A percentile compares a stretch with the other conserved stretches of the same genome.
Evolutionary conservation across 2,888 invertebrate genomes (phyloP).

Genomic region (Rhingia campestris): DNA sequence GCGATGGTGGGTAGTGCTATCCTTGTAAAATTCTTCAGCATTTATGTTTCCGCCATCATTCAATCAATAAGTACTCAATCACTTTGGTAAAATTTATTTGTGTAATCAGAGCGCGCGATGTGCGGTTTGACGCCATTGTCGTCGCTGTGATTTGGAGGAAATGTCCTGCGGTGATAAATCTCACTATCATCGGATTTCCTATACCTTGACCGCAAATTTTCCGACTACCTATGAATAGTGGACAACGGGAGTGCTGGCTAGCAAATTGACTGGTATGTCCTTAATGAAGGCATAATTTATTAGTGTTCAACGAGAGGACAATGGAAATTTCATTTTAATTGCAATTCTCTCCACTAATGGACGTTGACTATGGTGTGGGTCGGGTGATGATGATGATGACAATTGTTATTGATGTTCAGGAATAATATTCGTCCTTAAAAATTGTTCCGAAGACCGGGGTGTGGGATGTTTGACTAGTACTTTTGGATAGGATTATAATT

Average conservation of each 20-base stretch:
- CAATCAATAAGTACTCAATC: slow-evolving; percentile 20
- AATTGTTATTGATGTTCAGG: slow-evolving; percentile 38
- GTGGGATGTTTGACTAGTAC: slow-evolving; percentile 9
- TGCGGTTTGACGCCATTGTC: background rate
- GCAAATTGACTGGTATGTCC: slow-evolving; percentile 51
- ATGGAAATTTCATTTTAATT: slow-evolving; percentile 64
- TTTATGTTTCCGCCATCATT: background rate
- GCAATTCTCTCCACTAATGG: slow-evolving; percentile 32
- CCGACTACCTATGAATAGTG: background rate
- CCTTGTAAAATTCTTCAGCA: background rate
- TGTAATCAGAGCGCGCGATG: slow-evolving; percentile 17
- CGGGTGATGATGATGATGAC: slow-evolving; percentile 7
- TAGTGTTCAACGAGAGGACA: slow-evolving; percentile 33
- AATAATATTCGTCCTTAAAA: background rate
- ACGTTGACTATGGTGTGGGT: background rate
- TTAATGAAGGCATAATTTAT: slow-evolving; percentile 64
- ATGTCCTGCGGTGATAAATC: slow-evolving; percentile 25
- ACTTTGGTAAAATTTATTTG: slow-evolving; percentile 7
- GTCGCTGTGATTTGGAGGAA: slow-evolving; percentile 24
- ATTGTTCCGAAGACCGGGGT: background rate
- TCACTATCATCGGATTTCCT: background rate
- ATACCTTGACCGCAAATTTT: background rate
- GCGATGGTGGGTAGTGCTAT: too few species aligned
- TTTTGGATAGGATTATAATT: slow-evolving; percentile 46
- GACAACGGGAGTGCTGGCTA: background rate